Evolutionary conservation across 1,140 invertebrate species (phyloP), one percentile per base, ranked within the genome.

Genomic region (Drosophila rhopaloa): DNA sequence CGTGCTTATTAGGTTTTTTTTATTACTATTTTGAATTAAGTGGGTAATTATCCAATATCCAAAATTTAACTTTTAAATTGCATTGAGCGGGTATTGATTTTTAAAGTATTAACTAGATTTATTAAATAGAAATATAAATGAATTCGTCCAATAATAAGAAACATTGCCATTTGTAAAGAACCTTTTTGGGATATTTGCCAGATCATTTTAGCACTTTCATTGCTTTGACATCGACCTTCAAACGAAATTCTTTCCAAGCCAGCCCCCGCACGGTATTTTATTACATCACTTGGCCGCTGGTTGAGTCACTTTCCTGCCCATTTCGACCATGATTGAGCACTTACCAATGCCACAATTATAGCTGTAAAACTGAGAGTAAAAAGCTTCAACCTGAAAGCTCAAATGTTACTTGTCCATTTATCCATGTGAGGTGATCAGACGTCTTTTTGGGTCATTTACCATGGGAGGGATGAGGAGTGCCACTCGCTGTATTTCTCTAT

Each of bases 361-460:
- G 59, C 57, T 65, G 68, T 61, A 59, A 75, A 7, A 19, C 54
- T 9, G 50, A 73, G 50, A 53, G 32, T 35, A 43, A 70, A 86
- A 89, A 89, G 83, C 83, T 88, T 74, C 53, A 68, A 74, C 46
- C 61, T 32, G 53, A 88, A 88, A 88, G 80, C 84, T 88, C 61
- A 46, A 50, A 55, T n/a, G 58, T 88, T 68, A 80, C 60, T 44
- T 75, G 63, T 74, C 71, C 55, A 66, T 61, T 53, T 66, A 50
- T 51, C 60, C 60, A 50, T 72, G 73, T 53, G 47, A n/a, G 57
- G 56, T 83, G 76, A 76, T 51, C 74, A 66, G 65, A 47, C 58
- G 72, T 50, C 67, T 83, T 89, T 88, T 80, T 89, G 68, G 83
- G 83, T 89, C 84, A 89, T 38, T 80, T 76, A 70, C 67, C 24